Base-by-base conservation (phyloP, 2,888 invertebrate genomes). In the Protonemura montana region DNA sequence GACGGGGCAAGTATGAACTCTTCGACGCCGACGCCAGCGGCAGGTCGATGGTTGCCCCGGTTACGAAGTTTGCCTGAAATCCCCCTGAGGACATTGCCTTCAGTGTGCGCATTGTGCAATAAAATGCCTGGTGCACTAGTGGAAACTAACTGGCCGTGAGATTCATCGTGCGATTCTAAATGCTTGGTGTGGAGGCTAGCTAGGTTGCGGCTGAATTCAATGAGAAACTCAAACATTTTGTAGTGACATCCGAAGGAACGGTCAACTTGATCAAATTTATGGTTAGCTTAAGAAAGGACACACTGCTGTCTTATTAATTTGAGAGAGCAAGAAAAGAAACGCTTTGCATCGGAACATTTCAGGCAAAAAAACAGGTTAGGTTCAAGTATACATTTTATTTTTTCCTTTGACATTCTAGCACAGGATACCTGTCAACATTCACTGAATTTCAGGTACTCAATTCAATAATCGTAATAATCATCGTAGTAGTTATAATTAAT, bases 341-440 rank as follows among this genome's bases (percentile, higher is more conserved):
- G n/a, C n/a, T n/a, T n/a, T n/a, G n/a, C n/a, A n/a, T n/a, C n/a
- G n/a, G n/a, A n/a, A n/a, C n/a, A n/a, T n/a, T n/a, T n/a, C n/a
- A n/a, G n/a, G n/a, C n/a, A n/a, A n/a, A n/a, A n/a, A n/a, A n/a
- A 35, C 10, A 59, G 6, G 1, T 59, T 59, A 16, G 13, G 59
- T 59, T 21, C 59, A 59, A 59, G 59, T 59, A 59, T 59, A 59
- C 59, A 59, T 81, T 81, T 81, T 81, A 30, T 81, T 81, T 27
- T 21, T 59, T 59, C 16, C 59, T 16, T 59, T 59, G 59, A 59
- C 59, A 2, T 59, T 83, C 82, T 25, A n/a, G 27, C 35, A 83
- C 82, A 83, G 82, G 82, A 83, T 83, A 83, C 82, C 82, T 83
- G 82, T 83, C n/a, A 83, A 83, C 42, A 41, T 83, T 83, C 82